Evolutionary conservation across 2,888 invertebrate genomes (phyloP).

Genomic region (Aspidiotus destructor): DNA sequence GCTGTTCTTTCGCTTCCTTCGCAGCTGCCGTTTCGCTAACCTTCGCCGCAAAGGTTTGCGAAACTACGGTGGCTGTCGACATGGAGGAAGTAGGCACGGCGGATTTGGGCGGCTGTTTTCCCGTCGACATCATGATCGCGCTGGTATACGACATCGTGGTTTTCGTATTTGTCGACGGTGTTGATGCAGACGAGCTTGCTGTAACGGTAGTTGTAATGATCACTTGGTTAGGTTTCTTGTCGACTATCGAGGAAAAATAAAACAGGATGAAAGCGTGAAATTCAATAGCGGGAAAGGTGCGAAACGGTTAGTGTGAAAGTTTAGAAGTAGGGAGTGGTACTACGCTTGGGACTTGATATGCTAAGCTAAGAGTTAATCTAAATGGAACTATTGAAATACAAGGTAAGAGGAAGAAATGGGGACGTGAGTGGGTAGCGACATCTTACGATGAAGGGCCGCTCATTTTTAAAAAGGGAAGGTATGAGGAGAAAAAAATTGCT

Average conservation of each 20-base stretch:
- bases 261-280: background rate
- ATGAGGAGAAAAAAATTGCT: too few species aligned
- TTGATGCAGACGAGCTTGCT: constrained; percentile 40
- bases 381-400: too few species aligned
- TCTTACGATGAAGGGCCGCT: too few species aligned
- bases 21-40: constrained; percentile 41
- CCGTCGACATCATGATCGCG: constrained; percentile 47
- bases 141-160: constrained; percentile 51
- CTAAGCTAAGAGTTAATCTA: too few species aligned
- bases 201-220: constrained; percentile 39
- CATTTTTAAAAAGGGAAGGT: too few species aligned
- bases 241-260: constrained; percentile 31
- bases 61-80: constrained; percentile 25
- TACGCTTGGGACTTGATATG: too few species aligned
- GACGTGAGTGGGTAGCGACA: background rate
- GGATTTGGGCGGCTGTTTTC: constrained; percentile 41
- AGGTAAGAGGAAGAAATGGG: too few species aligned
- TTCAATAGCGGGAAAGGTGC: background rate
- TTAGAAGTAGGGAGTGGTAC: too few species aligned
- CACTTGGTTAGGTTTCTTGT: constrained; percentile 32
- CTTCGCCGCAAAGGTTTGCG: constrained; percentile 63
- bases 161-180: constrained; percentile 46
- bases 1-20: constrained; percentile 37
- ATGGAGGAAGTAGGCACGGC: constrained; percentile 25
- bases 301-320: background rate